These are phyloP conservation scores for Hypotaenidia okinawae DNA, from an alignment of 2,797 vertebrate genomes.

Conservation along the genomic window DNA sequence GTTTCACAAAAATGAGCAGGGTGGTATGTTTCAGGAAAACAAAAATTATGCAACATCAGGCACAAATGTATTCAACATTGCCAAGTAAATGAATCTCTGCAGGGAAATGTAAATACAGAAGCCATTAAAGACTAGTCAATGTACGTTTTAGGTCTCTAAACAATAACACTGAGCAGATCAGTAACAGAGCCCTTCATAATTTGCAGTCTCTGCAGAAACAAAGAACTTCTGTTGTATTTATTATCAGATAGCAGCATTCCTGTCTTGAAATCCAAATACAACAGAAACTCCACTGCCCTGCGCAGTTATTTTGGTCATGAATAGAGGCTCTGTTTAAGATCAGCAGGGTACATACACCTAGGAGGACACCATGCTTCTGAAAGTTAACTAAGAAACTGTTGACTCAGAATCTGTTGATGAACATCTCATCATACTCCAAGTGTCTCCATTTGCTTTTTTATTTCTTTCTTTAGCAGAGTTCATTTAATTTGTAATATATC, in stretches of 20 bases:
- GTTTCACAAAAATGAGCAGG: constrained; percentile 9
- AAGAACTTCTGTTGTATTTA: constrained; percentile 76
- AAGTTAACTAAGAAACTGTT: constrained; percentile 76
- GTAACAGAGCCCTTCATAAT: not conserved
- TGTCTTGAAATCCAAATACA: constrained; percentile 77
- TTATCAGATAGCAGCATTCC: constrained; percentile 75
- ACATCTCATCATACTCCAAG: constrained; percentile 57
- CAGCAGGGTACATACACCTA: constrained; percentile 67
- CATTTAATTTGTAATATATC: constrained; percentile 83
- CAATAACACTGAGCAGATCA: constrained; percentile 23
- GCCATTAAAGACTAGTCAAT: constrained; percentile 5
- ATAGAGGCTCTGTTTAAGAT: constrained; percentile 79
- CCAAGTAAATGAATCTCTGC: constrained; percentile 59
- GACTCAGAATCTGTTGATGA: constrained; percentile 77
- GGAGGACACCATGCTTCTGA: constrained; percentile 76
- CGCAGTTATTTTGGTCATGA: constrained; percentile 75
- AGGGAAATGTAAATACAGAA: constrained; percentile 65
- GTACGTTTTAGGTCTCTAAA: not conserved
- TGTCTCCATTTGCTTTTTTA: constrained; percentile 67
- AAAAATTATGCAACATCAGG: constrained; percentile 59
- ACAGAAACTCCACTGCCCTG: constrained; percentile 72
- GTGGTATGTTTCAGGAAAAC: constrained; percentile 15
- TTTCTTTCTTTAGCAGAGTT: constrained; percentile 73
- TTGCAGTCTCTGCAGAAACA: constrained; percentile 32
- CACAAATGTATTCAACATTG: constrained; percentile 30